Conservation (phyloP, 2,888 invertebrate genomes). For the Diadegma fenestrale region DNA sequence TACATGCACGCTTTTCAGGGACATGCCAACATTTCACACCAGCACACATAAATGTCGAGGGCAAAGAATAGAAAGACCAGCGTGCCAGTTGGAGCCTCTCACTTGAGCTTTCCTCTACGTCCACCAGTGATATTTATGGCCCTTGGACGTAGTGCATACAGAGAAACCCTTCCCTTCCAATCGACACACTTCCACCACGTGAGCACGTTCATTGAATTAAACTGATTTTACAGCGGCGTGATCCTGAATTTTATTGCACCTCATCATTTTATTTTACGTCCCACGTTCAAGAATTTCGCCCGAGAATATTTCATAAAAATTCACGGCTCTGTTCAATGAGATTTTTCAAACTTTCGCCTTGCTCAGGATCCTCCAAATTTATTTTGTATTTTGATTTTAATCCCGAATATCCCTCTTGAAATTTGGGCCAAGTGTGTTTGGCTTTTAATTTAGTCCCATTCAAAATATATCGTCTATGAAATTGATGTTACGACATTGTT, state of each 20-base stretch:
- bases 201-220: conserved; percentile 48
- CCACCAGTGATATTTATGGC: conserved; percentile 61
- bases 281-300: background rate
- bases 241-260: conserved; percentile 6
- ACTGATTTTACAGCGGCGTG: conserved; percentile 29
- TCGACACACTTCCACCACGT: conserved; percentile 34
- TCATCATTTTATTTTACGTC: background rate
- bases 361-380: background rate
- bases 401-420: background rate
- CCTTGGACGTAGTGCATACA: conserved; percentile 26
- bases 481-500: conserved; percentile 10
- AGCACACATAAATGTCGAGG: conserved; percentile 48
- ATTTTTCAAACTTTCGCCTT: background rate
- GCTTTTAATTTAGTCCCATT: background rate
- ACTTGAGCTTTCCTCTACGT: conserved; percentile 62
- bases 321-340: background rate
- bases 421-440: background rate
- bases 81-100: conserved; percentile 50
- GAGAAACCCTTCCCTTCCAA: conserved; percentile 11
- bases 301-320: conserved; percentile 9
- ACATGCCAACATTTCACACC: conserved; percentile 37
- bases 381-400: background rate
- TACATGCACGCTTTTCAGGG: conserved; percentile 18
- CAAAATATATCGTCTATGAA: background rate
- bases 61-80: conserved; percentile 40